phyloP scores from a whole-genome alignment of 92 coral and sea anemone genomes.

The Porites cylindrica region DNA sequence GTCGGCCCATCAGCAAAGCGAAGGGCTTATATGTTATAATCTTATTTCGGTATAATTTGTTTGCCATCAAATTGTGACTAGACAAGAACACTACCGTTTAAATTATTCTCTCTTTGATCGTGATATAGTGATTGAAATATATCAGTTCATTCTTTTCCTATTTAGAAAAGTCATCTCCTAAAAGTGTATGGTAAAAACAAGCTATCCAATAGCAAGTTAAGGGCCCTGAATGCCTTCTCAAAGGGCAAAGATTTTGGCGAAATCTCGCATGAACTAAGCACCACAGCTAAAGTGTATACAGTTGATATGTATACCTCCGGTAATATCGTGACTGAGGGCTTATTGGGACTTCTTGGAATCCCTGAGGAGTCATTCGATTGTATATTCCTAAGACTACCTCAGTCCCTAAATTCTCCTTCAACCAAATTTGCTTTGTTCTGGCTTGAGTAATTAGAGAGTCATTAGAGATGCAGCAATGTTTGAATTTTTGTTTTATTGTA shows the following conservation, averaged over 20 bases:
- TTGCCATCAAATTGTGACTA: constrained; percentile 12
- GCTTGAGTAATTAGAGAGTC: not conserved
- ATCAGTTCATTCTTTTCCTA: not conserved
- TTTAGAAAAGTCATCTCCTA: not conserved
- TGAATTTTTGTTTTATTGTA: not conserved
- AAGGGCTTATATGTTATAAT: constrained; percentile 6
- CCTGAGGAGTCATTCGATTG: not conserved
- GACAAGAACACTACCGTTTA: not conserved
- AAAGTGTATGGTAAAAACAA: constrained; percentile 7
- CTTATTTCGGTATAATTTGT: constrained; percentile 4
- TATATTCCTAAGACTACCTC: constrained; percentile 8
- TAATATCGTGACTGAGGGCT: not conserved
- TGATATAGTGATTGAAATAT: not conserved
- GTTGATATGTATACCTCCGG: not conserved
- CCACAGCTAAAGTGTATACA: constrained; percentile 1
- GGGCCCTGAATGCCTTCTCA: constrained; percentile 7
- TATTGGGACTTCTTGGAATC: not conserved
- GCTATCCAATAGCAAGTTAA: not conserved
- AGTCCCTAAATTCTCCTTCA: not conserved
- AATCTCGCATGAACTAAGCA: not conserved
- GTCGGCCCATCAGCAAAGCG: constrained; percentile 1
- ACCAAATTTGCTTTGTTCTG: constrained; percentile 24
- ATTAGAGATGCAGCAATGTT: constrained; percentile 13
- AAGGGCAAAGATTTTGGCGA: constrained; percentile 7
- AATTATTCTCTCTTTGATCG: not conserved